Base-by-base conservation (phyloP, 2,797 vertebrate species). In the Melanotaenia nigrans region DNA sequence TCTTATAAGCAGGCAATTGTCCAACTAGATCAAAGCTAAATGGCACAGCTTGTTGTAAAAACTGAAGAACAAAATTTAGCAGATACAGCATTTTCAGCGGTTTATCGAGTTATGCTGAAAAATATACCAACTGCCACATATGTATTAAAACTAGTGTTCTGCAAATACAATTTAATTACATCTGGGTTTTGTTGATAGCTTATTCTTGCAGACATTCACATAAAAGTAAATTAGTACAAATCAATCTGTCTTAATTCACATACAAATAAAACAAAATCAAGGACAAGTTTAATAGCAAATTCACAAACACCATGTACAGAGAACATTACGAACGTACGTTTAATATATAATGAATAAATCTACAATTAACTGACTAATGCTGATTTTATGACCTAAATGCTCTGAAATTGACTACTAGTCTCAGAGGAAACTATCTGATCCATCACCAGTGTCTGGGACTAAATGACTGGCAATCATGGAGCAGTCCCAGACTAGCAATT, bases 401-500 rank as follows among this genome's bases (percentile, higher is more conserved):
- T 20, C 20, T n/a, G 7, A 5, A n/a, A 47, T 7, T 20, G 20
- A n/a, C 25, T 61, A 3, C 0, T 6, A n/a, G 53, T 25, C 9
- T 4, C 0, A 35, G 3, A 68, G 38, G 2, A 0, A n/a, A 68
- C 1, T 2, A 7, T 22, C 38, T 14, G 6, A n/a, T 5, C 1
- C 11, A 13, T 30, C 42, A 60, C 14, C 20, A 1, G 9, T 42
- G 13, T 14, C 4, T 16, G 38, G 38, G 7, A 65, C 42, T 12
- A 40, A 65, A 61, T 75, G 12, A 32, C 4, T 5, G 3, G 51
- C 11, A 36, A 61, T 32, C 9, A 36, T 6, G 33, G 40, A 18
- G 13, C 0, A 10, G 0, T 13, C 51, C 0, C 4, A 40, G 12
- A 14, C 25, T 3, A 38, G 25, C 4, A 0, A 60, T 57, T 65